Evolutionary conservation across 2,113 vertebrate genomes (phyloP).

Genomic region (Tachycineta bicolor): DNA sequence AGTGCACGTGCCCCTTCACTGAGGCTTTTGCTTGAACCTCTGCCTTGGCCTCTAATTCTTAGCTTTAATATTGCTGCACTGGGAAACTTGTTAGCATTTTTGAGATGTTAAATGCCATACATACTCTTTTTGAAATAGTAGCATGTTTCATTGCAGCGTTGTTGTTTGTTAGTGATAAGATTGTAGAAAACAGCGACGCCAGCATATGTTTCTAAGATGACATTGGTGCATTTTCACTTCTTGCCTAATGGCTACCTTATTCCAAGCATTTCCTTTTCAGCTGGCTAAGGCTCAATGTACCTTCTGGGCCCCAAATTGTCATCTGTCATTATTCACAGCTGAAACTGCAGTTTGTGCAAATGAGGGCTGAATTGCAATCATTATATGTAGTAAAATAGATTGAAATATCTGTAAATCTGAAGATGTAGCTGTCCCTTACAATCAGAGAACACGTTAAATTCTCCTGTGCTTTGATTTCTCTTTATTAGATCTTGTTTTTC

Average conservation of each 20-base stretch:
- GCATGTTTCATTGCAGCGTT: neutral
- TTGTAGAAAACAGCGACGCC: neutral
- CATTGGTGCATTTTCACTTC: neutral
- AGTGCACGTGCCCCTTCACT: neutral
- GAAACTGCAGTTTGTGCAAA: slow-evolving; percentile 32
- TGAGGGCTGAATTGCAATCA: slow-evolving; percentile 15
- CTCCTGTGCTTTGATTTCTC: slow-evolving; percentile 22
- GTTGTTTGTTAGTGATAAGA: slow-evolving; percentile 11
- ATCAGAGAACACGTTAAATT: slow-evolving; percentile 52
- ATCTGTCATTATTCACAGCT: neutral
- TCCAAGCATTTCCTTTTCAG: neutral
- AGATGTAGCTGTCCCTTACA: slow-evolving; percentile 27
- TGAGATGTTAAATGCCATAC: neutral
- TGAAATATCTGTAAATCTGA: slow-evolving; percentile 40
- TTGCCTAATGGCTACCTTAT: neutral
- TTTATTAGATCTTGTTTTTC: neutral
- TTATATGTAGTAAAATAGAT: slow-evolving; percentile 21
- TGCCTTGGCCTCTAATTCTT: slow-evolving; percentile 11
- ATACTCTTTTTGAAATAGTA: slow-evolving; percentile 16
- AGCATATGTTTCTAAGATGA: neutral
- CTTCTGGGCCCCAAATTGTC: neutral
- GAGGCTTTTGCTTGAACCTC: slow-evolving; percentile 13
- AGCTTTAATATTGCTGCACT: slow-evolving; percentile 24
- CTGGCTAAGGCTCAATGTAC: neutral
- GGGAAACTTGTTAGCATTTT: slow-evolving; percentile 13